These are phyloP conservation scores for Misgurnus mizolepis DNA, from an alignment of 2,113 vertebrate species.

Conservation along the genomic window DNA sequence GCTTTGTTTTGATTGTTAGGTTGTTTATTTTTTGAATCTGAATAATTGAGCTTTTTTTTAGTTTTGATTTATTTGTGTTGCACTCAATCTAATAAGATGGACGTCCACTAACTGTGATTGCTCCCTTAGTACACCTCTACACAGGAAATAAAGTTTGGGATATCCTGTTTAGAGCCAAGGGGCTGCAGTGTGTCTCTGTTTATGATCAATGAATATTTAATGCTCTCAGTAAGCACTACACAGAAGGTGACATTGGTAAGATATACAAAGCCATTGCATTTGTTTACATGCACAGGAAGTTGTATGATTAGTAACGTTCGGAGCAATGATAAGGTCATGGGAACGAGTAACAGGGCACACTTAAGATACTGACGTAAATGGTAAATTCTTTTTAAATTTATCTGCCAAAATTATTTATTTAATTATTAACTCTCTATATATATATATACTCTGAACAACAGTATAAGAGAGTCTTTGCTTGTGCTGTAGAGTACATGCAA, in stretches of 20 bases:
- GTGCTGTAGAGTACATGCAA: background rate
- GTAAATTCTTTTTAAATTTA: too few relatives aligned
- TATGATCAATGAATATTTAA: background rate
- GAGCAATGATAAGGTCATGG: background rate
- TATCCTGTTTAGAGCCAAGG: conserved; percentile 75
- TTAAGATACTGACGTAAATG: too few relatives aligned
- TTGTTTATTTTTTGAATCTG: conserved; percentile 57
- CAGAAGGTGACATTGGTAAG: background rate
- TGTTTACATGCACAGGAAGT: too few relatives aligned
- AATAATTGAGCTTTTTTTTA: conserved; percentile 53
- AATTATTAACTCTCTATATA: background rate
- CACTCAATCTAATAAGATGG: conserved; percentile 72
- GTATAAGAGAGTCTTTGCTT: background rate
- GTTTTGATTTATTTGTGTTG: conserved; percentile 60
- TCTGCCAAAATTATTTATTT: too few relatives aligned
- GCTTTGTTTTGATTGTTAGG: conserved; percentile 52
- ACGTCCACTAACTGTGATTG: conserved; percentile 82
- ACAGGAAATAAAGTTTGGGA: conserved; percentile 84
- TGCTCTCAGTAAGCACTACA: conserved; percentile 8
- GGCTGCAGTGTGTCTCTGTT: conserved; percentile 32
- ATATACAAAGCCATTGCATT: background rate
- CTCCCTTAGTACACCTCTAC: conserved; percentile 77
- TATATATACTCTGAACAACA: background rate
- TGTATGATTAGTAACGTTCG: too few relatives aligned
- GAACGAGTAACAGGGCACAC: background rate